Conservation (phyloP, 2,797 vertebrate genomes). For the Clarias platycephalus region DNA sequence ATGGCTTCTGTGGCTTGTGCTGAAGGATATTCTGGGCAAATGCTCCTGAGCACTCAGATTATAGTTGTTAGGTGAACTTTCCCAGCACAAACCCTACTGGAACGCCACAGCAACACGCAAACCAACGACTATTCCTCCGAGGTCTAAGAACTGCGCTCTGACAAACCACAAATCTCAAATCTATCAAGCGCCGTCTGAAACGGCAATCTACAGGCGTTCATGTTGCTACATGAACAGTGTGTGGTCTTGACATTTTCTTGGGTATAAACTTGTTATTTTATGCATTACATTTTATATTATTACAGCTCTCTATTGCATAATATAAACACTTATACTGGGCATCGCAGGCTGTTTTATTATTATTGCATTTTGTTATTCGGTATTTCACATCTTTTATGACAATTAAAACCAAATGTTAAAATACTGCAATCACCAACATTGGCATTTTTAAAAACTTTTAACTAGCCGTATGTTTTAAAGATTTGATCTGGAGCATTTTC, state of each 20-base stretch:
- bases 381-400: not conserved
- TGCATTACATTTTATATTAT: not conserved
- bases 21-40: slow-evolving; percentile 49
- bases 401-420: not conserved
- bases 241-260: not conserved
- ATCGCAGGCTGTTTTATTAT: not conserved
- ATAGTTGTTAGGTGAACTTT: slow-evolving; percentile 51
- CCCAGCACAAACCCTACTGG: slow-evolving; percentile 35
- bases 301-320: not conserved
- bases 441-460: not conserved
- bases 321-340: not conserved
- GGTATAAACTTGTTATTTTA: not conserved
- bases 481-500: not conserved
- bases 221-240: not conserved
- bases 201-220: not conserved
- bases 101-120: slow-evolving; percentile 42
- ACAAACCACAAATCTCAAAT: slow-evolving; percentile 28
- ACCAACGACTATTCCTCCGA: slow-evolving; percentile 34
- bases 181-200: not conserved
- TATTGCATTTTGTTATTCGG: not conserved
- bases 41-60: slow-evolving; percentile 40
- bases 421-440: not conserved
- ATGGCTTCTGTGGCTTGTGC: slow-evolving; percentile 30
- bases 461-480: not conserved
- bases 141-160: slow-evolving; percentile 26